Evolutionary conservation across 2,113 vertebrate species (phyloP).

Genomic region (Vombatus ursinus): DNA sequence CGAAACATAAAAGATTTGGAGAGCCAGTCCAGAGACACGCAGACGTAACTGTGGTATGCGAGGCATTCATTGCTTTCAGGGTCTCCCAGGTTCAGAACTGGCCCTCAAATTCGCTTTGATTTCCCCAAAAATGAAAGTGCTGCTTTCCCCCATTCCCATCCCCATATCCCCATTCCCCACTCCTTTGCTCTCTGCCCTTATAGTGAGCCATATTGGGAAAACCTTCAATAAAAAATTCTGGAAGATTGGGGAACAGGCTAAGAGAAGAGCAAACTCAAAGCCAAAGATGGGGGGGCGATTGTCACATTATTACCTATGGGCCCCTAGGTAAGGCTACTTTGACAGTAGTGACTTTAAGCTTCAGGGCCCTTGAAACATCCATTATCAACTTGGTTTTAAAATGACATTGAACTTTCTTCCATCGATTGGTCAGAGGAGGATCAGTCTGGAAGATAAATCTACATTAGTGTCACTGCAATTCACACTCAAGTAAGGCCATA

Average conservation of each 20-base stretch:
- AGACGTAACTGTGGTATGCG: neutral
- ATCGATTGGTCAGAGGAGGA: neutral
- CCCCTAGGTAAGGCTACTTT: neutral
- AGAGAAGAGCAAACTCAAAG: neutral
- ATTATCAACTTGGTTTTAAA: neutral
- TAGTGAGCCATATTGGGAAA: neutral
- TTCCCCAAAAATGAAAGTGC: neutral
- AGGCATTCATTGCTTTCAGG: neutral
- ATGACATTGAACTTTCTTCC: neutral
- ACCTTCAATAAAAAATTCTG: neutral
- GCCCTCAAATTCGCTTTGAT: neutral
- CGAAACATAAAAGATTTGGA: neutral
- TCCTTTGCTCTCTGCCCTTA: neutral
- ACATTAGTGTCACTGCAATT: neutral
- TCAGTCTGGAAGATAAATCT: neutral
- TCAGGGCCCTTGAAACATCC: neutral
- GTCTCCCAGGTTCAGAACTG: neutral
- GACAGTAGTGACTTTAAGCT: neutral
- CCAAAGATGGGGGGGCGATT: neutral
- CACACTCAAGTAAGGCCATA: accelerated
- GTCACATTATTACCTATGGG: neutral
- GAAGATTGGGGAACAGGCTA: neutral
- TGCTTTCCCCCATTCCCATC: neutral
- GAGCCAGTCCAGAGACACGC: neutral
- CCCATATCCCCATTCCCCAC: neutral